These are phyloP conservation scores for Bos javanicus DNA, from an alignment of 2,113 vertebrate genomes.

Conservation along the genomic window DNA sequence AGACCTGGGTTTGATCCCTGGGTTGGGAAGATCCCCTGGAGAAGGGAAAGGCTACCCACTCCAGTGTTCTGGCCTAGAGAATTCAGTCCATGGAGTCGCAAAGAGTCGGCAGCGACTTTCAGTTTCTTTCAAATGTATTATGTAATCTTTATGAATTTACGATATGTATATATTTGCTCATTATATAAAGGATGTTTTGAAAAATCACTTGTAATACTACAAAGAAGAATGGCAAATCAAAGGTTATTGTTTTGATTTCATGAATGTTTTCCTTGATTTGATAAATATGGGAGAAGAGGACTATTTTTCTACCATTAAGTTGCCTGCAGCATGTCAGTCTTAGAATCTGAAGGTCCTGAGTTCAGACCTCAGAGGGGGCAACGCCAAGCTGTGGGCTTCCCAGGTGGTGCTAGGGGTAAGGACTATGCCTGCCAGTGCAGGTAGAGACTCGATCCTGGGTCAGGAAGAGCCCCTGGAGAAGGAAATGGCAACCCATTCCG, in stretches of 20 bases:
- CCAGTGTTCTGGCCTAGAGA: background rate
- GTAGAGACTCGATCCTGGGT: background rate
- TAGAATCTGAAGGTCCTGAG: background rate
- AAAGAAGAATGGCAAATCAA: background rate
- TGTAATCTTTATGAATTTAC: background rate
- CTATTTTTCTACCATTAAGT: background rate
- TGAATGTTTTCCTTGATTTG: background rate
- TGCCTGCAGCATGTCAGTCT: background rate
- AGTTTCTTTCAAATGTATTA: background rate
- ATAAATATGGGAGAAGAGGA: background rate
- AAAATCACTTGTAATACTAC: background rate
- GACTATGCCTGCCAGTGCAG: background rate
- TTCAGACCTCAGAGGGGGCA: background rate
- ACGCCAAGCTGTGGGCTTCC: background rate
- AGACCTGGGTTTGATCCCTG: background rate
- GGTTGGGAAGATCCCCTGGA: background rate
- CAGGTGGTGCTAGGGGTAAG: background rate
- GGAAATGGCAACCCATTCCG: background rate
- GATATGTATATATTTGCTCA: background rate
- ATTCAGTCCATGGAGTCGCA: background rate
- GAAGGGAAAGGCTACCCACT: background rate
- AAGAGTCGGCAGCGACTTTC: fast-evolving
- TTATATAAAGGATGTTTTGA: background rate
- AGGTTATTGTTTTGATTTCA: background rate
- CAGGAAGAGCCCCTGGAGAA: background rate